Conservation (phyloP, 2,113 vertebrate genomes). For the Macheiramphus alcinus region DNA sequence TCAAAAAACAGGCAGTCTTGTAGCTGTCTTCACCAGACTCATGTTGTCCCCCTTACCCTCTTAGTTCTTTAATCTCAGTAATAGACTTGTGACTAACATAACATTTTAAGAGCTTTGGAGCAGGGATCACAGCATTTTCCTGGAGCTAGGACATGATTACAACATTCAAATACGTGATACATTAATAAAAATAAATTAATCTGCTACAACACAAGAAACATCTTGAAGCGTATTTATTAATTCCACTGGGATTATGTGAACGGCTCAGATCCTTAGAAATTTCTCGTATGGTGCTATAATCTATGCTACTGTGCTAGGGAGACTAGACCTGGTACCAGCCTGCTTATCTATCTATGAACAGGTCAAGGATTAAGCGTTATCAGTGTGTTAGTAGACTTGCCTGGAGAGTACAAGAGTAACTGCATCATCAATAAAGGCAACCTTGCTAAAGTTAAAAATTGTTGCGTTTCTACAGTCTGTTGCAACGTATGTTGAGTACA, state of each 20-base stretch:
- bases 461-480: background rate
- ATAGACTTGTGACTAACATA: background rate
- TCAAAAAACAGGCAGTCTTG: background rate
- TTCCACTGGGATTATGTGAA: background rate
- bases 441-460: background rate
- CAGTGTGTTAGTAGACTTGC: background rate
- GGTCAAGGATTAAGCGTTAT: slow-evolving; percentile 22
- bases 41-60: background rate
- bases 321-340: background rate
- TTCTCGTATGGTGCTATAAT: background rate
- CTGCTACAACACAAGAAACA: background rate
- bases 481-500: background rate
- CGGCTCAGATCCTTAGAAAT: background rate
- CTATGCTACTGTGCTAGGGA: background rate
- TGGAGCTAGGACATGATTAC: slow-evolving; percentile 13
- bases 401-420: slow-evolving; percentile 1
- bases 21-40: background rate
- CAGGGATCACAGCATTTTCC: background rate
- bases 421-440: background rate
- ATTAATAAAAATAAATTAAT: slow-evolving; percentile 31
- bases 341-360: background rate
- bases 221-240: slow-evolving; percentile 6
- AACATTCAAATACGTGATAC: background rate
- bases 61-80: background rate
- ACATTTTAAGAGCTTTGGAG: slow-evolving; percentile 5